Evolutionary conservation across 1,140 invertebrate species (phyloP), one percentile per base, ranked within the genome.

Genomic region (Nymphalis io): DNA sequence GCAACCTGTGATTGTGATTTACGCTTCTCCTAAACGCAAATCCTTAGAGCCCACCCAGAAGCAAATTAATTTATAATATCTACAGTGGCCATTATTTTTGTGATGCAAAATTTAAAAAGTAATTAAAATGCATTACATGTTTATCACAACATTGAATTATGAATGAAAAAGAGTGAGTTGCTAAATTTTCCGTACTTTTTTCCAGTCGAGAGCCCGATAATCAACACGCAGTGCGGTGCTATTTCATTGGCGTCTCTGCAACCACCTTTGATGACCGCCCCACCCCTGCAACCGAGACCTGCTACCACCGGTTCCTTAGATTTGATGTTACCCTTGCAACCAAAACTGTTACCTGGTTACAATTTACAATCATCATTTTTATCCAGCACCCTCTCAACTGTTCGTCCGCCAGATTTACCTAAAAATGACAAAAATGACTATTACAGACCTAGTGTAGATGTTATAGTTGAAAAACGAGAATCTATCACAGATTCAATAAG

Each of bases 301-400:
- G 93, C 94, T 33, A 95, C 94, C 46, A 94, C 94, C 5, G 94
- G 94, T 60, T 93, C 93, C 77, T 83, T 93, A 69, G 94, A 95
- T 80, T 90, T 94, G 48, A 92, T 94, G 85, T 85, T 95, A 76
- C 94, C 94, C 66, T 84, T 95, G 18, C 94, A 95, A 93, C 93
- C 94, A 51, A 94, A 94, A 81, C 87, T 94, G 72, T 81, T 94
- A 70, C 92, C 92, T 23, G 92, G 92, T 10, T 92, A 90, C 74
- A 88, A 90, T 79, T 81, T 91, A 6, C 89, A 91, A 65, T 82
- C 87, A 18, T 89, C 88, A 63, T 91, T 82, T 79, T 75, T 91
- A 18, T 88, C 89, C 73, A 90, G 76, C 71, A 90, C 89, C 63
- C 76, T 91, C 0, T 91, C 89, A 16, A 91, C 88, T 44, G 88